Base-by-base conservation (phyloP, 64 coral and sea anemone genomes). In the Cladopsammia gracilis region DNA sequence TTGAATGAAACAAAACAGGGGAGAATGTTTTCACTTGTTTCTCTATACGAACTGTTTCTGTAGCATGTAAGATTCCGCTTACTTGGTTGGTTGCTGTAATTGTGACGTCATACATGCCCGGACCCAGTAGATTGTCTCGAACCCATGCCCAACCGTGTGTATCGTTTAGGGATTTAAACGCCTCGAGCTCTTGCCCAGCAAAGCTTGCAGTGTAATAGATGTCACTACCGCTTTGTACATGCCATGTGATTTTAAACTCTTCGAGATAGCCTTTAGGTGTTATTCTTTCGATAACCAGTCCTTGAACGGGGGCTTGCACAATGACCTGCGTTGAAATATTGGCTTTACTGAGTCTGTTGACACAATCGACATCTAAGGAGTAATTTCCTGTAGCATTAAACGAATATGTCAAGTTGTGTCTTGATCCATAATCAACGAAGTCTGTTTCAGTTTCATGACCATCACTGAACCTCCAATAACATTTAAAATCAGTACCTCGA, bases 81-180 rank as follows among this genome's bases (percentile, higher is more conserved):
- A 84, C 64, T 26, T 84, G 20, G 42, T 84, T 84, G 80, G 45
- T 47, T 64, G 80, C 58, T 84, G 80, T 64, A 18, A 84, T 58
- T 62, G 14, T 84, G 80, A 84, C 13, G 80, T 45, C 59, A 45
- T 44, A 25, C 7, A 64, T 14, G 34, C 80, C 80, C 43, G 18
- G 26, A 64, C 80, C 60, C 42, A 65, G 10, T 26, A 47, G 46
- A 64, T 84, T 23, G 22, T 54, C 18, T 23, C 59, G 58, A 19
- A 84, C 34, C 80, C 59, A 84, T 10, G 80, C 46, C 58, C 64
- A 84, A 43, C 80, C 80, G 80, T 34, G 4, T 22, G 58, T 60
- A 12, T 64, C 59, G 26, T 65, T 68, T 24, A 24, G 48, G 20
- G 24, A 14, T 84, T 46, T 44, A 43, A 84, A 22, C 23, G 54